Evolutionary conservation across 2,888 invertebrate genomes (phyloP).

Genomic region (Plagiodera versicolora): DNA sequence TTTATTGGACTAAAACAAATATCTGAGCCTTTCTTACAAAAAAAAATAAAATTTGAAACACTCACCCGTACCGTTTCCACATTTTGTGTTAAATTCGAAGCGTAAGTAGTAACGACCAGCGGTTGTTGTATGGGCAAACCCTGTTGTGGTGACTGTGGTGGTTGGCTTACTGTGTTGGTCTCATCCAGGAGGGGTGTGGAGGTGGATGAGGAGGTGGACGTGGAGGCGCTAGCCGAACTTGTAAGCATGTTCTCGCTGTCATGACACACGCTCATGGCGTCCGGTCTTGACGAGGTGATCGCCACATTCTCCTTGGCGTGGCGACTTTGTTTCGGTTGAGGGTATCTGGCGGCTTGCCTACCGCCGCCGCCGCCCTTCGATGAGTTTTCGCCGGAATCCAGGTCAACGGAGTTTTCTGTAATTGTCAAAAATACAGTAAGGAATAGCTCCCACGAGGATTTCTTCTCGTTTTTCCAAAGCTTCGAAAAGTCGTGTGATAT

Average conservation of each 20-base stretch:
- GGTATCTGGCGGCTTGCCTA: constrained; percentile 33
- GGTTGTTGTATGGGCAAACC: too few species aligned
- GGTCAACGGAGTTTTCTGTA: constrained; percentile 24
- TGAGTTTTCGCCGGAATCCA: constrained; percentile 28
- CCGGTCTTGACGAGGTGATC: constrained; percentile 29
- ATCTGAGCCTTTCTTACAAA: too few species aligned
- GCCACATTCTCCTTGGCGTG: constrained; percentile 36
- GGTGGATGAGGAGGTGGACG: constrained; percentile 21
- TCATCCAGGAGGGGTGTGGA: constrained; percentile 17
- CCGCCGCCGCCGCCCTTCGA: constrained; percentile 49
- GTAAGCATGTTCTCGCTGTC: constrained; percentile 46
- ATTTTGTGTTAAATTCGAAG: constrained; percentile 20
- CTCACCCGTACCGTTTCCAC: constrained; percentile 19
- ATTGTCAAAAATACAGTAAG: too few species aligned
- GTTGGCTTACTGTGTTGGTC: not conserved
- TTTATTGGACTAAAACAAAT: too few species aligned
- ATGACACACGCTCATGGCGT: constrained; percentile 53
- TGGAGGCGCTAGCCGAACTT: constrained; percentile 40
- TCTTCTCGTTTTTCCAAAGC: too few species aligned
- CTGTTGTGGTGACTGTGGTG: too few species aligned
- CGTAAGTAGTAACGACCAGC: constrained; percentile 22
- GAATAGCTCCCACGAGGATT: too few species aligned
- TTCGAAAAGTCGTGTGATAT: too few species aligned
- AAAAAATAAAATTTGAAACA: too few species aligned
- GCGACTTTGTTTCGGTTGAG: not conserved